Evolutionary conservation across 2,113 vertebrate genomes (phyloP).

Genomic region (Tetrao urogallus): DNA sequence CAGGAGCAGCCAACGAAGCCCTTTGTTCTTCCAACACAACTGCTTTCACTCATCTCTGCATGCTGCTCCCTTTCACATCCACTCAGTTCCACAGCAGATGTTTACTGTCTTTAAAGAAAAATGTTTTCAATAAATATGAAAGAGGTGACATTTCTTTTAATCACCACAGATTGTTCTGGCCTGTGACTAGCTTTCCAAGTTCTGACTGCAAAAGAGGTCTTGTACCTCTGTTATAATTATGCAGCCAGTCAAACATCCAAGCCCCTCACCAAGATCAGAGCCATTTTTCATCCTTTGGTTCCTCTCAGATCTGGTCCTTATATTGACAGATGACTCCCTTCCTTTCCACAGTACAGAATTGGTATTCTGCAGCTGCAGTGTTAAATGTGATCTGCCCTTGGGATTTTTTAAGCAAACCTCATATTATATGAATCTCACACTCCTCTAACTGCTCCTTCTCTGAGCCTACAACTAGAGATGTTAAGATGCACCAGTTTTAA

Average conservation of each 20-base stretch:
- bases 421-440: slow-evolving; percentile 20
- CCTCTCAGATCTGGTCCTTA: slow-evolving; percentile 49
- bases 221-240: slow-evolving; percentile 56
- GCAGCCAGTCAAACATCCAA: slow-evolving; percentile 47
- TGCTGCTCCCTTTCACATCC: not conserved
- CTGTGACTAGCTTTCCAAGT: slow-evolving; percentile 37
- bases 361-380: slow-evolving; percentile 25
- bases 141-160: slow-evolving; percentile 66
- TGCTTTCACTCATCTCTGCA: slow-evolving; percentile 25
- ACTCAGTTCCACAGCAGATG: slow-evolving; percentile 28
- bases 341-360: not conserved
- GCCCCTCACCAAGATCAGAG: slow-evolving; percentile 50
- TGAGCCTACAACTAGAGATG: not conserved
- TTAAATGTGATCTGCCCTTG: slow-evolving; percentile 26
- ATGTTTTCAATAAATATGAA: slow-evolving; percentile 62
- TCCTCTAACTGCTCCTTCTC: slow-evolving; percentile 18
- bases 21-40: slow-evolving; percentile 63
- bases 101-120: slow-evolving; percentile 55
- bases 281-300: slow-evolving; percentile 20
- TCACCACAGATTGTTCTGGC: slow-evolving; percentile 32
- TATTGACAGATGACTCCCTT: slow-evolving; percentile 3
- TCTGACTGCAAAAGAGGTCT: slow-evolving; percentile 48
- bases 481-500: not conserved
- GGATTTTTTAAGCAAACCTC: slow-evolving; percentile 10
- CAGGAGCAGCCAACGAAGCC: slow-evolving; percentile 26